Evolutionary conservation across 2,113 vertebrate species (phyloP).

Genomic region (Ibidorhyncha struthersii): DNA sequence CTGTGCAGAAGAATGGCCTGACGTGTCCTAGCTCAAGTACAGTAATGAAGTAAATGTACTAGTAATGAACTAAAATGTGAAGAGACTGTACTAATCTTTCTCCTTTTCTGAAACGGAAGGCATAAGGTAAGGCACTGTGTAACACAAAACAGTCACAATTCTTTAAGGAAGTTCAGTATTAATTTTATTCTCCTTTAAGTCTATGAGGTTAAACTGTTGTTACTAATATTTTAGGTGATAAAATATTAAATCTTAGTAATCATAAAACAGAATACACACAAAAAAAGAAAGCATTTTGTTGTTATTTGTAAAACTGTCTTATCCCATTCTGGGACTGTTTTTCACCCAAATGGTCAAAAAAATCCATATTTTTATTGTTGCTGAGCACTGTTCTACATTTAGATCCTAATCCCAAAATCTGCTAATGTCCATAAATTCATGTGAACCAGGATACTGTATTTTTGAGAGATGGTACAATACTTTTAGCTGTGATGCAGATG

Average conservation of each 20-base stretch:
- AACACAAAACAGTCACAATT: not conserved
- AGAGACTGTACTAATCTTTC: not conserved
- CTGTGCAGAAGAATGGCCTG: not conserved
- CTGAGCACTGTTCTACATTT: not conserved
- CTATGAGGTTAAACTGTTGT: not conserved
- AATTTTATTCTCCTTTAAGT: not conserved
- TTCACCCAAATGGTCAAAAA: not conserved
- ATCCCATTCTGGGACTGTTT: accelerated
- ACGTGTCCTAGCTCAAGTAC: not conserved
- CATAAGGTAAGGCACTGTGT: not conserved
- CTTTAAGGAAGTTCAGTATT: not conserved
- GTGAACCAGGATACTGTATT: not conserved
- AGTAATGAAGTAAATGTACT: not conserved
- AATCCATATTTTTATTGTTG: accelerated
- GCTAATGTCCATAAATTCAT: not conserved
- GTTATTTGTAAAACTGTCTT: not conserved
- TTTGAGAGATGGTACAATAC: not conserved
- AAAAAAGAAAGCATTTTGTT: not conserved
- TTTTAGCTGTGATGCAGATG: not conserved
- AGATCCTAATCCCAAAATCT: not conserved
- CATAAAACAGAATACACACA: not conserved
- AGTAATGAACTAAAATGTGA: not conserved
- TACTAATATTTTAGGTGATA: not conserved
- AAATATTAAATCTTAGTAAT: not conserved
- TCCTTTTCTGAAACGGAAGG: not conserved